These are phyloP conservation scores for Hipposideros armiger DNA, from an alignment of 2,113 vertebrate genomes.

Conservation along the genomic window DNA sequence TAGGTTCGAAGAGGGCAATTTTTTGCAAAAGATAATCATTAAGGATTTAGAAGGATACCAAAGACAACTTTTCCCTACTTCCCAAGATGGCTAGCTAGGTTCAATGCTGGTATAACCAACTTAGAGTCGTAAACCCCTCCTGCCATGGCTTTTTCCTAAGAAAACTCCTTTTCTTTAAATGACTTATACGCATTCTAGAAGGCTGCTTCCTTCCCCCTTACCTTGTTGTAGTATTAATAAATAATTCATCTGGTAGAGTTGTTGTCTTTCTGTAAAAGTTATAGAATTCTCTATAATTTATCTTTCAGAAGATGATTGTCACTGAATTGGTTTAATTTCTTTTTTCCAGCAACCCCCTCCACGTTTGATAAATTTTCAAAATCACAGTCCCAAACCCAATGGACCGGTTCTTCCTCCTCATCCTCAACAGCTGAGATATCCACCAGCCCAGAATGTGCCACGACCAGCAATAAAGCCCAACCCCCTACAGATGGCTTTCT, in stretches of 20 bases:
- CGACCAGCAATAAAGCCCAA: slow-evolving; percentile 85
- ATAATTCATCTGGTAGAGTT: slow-evolving; percentile 6
- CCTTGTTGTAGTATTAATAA: neutral
- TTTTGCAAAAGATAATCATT: neutral
- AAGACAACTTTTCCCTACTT: neutral
- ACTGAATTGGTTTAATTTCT: slow-evolving; percentile 35
- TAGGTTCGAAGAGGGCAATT: neutral
- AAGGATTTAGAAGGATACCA: neutral
- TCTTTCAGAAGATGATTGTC: slow-evolving; percentile 10
- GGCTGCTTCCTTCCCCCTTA: neutral
- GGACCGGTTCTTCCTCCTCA: slow-evolving; percentile 86
- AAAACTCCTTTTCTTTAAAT: slow-evolving; percentile 6
- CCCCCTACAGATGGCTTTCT: slow-evolving; percentile 88
- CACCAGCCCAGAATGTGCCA: slow-evolving; percentile 85
- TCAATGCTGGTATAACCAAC: neutral
- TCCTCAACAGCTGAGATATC: slow-evolving; percentile 87
- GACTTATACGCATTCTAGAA: neutral
- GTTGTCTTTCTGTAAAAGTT: neutral
- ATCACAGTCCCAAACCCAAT: slow-evolving; percentile 87
- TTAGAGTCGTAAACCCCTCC: neutral
- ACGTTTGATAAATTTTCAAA: slow-evolving; percentile 90
- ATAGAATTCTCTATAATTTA: neutral
- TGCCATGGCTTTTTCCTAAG: neutral
- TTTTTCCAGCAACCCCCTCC: slow-evolving; percentile 87
- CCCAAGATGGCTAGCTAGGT: neutral